These are phyloP conservation scores for Etheostoma cragini DNA, from an alignment of 2,113 vertebrate genomes.

Conservation along the genomic window DNA sequence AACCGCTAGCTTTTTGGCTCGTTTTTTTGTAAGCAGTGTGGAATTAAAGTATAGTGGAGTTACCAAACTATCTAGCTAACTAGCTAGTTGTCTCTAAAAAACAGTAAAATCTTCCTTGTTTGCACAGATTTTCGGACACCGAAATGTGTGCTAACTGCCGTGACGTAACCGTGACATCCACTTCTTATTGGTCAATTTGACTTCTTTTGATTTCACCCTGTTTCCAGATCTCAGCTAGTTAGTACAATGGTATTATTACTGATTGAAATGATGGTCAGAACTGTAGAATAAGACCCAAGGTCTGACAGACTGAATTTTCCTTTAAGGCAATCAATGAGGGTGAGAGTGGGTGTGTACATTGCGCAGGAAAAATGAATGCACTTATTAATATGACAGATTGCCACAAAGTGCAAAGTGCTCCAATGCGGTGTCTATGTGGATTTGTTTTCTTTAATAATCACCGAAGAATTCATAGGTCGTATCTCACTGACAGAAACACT, in stretches of 20 bases:
- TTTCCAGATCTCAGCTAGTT: neutral
- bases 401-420: conserved; percentile 30
- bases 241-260: neutral
- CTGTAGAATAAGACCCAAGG: neutral
- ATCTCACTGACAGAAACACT: neutral
- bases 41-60: no score
- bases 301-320: neutral
- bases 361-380: conserved; percentile 25
- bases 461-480: conserved; percentile 5
- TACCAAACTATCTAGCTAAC: no score
- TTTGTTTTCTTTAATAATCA: conserved; percentile 31
- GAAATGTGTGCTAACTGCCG: no score
- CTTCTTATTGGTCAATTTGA: no score
- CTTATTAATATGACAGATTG: conserved; percentile 49
- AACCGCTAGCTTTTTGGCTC: no score
- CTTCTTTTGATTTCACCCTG: neutral
- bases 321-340: conserved; percentile 1
- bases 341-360: conserved; percentile 36
- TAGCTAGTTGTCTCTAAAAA: no score
- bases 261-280: neutral
- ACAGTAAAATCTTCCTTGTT: no score
- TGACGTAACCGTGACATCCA: no score
- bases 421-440: neutral
- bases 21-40: no score
- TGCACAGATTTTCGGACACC: no score